Evolutionary conservation across 2,113 vertebrate genomes (phyloP).

Genomic region (Mastomys natalensis): DNA sequence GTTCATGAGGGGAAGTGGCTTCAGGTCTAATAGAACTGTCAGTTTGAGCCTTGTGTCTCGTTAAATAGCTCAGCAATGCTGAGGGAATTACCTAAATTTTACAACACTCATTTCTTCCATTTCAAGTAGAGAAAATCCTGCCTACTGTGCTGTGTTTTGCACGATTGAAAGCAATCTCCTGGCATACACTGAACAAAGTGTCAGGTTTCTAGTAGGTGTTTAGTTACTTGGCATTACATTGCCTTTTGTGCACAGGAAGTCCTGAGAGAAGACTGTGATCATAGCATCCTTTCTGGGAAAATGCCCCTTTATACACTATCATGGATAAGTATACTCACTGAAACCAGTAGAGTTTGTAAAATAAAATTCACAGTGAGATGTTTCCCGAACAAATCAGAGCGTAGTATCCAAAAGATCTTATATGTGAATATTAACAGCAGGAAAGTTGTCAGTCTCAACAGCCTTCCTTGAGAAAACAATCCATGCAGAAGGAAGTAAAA

Average conservation of each 20-base stretch:
- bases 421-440: neutral
- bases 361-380: constrained; percentile 25
- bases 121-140: neutral
- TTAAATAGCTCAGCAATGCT: neutral
- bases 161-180: neutral
- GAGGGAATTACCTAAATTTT: neutral
- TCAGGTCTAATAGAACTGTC: neutral
- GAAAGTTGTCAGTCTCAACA: constrained; percentile 38
- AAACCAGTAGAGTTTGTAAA: constrained; percentile 53
- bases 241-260: constrained; percentile 13
- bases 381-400: constrained; percentile 33
- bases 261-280: neutral
- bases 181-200: neutral
- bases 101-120: neutral
- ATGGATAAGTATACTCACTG: neutral
- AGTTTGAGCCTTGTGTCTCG: neutral
- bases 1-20: neutral
- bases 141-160: neutral
- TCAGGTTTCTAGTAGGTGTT: neutral
- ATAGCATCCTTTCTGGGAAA: neutral
- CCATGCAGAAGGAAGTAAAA: constrained; percentile 49
- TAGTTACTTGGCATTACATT: neutral
- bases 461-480: constrained; percentile 24
- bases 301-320: constrained; percentile 32
- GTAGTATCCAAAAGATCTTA: neutral